Conservation (phyloP, 2,797 vertebrate species). For the Phrynocephalus forsythii region DNA sequence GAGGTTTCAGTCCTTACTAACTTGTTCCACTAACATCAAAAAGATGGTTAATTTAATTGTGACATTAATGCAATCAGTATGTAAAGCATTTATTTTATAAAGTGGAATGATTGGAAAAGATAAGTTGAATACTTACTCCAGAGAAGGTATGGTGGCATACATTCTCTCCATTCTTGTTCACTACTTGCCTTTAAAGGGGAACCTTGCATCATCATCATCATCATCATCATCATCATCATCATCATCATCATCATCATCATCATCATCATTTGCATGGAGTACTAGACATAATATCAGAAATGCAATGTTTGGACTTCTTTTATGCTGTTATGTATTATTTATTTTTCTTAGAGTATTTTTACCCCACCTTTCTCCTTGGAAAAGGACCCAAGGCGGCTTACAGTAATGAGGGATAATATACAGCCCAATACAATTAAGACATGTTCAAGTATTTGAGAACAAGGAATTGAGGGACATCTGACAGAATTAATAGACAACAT, state of each 20-base stretch:
- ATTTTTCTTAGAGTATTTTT: no score
- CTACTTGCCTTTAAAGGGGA: background rate
- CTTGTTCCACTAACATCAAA: background rate
- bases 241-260: no score
- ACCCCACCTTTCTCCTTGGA: no score
- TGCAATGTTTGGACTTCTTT: no score
- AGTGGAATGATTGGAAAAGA: background rate
- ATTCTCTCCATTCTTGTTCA: background rate
- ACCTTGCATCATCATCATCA: background rate
- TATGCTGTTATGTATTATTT: no score
- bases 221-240: no score
- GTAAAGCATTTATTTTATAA: background rate
- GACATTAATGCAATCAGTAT: conserved; percentile 44
- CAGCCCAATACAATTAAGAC: no score
- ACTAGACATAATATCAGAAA: background rate
- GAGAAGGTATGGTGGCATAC: background rate
- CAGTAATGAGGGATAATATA: no score
- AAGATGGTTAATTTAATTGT: background rate
- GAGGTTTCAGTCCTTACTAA: background rate
- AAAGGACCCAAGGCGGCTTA: no score
- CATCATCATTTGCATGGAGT: background rate
- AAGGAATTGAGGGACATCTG: no score
- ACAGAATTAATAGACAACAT: no score
- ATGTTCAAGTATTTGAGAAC: no score
- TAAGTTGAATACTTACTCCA: background rate